Percentiles rank a stretch among this genome's conserved stretches.
Evolutionary conservation across 2,888 invertebrate species (phyloP).

Genomic region (Anoncus sp.): DNA sequence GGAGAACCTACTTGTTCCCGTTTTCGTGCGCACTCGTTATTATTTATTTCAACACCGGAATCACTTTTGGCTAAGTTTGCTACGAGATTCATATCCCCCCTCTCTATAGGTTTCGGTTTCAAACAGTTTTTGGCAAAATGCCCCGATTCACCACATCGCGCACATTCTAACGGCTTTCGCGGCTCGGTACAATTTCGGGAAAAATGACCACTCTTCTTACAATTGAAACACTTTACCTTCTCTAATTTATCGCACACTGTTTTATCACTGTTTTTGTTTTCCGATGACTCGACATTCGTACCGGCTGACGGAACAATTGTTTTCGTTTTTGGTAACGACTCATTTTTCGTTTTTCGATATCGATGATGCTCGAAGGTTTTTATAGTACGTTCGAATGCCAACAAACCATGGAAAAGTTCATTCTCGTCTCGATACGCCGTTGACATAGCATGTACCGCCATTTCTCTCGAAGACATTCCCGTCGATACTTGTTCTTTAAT

Average conservation of each 20-base stretch:
- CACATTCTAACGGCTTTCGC: constrained; percentile 4
- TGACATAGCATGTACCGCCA: constrained; percentile 46
- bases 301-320: too few species aligned
- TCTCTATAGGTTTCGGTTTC: constrained; percentile 44
- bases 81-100: constrained; percentile 26
- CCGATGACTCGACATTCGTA: background rate
- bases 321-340: background rate
- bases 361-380: constrained; percentile 12
- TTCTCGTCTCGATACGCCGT: constrained; percentile 28
- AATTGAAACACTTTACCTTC: constrained; percentile 47
- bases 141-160: constrained; percentile 37
- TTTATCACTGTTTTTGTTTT: background rate
- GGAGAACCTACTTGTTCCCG: too few species aligned
- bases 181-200: constrained; percentile 48
- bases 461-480: constrained; percentile 45
- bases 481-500: constrained; percentile 43
- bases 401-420: constrained; percentile 28
- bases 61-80: background rate
- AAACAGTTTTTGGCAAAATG: constrained; percentile 47
- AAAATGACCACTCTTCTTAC: constrained; percentile 44
- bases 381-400: constrained; percentile 21
- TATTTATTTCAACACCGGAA: too few species aligned
- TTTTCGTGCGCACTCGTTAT: too few species aligned
- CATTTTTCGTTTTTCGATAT: constrained; percentile 3
- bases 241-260: background rate